Evolutionary conservation across 1,140 invertebrate species (phyloP).

Genomic region (Ceratoteleas bidentatus): DNA sequence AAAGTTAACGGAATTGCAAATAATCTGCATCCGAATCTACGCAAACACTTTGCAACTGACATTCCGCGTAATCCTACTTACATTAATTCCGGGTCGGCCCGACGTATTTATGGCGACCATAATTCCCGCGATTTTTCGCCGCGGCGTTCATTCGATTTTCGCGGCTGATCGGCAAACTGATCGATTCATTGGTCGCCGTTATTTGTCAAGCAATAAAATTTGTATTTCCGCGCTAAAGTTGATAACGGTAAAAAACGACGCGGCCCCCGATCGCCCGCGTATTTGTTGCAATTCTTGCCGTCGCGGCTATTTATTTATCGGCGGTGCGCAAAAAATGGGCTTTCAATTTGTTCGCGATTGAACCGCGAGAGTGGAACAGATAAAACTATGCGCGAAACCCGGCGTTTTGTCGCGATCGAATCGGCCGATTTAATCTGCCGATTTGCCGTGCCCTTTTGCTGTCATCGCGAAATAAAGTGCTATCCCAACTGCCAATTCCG

Average conservation of each 20-base stretch:
- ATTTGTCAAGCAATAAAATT: conserved; percentile 32
- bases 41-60: not conserved
- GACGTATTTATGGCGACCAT: conserved; percentile 14
- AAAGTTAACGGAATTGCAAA: not conserved
- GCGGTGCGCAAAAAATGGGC: not conserved
- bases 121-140: conserved; percentile 5
- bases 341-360: conserved; percentile 15
- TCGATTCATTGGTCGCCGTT: conserved; percentile 19
- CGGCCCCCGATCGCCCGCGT: too few relatives aligned
- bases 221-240: conserved; percentile 18
- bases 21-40: not conserved
- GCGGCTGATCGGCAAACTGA: conserved; percentile 7
- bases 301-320: conserved; percentile 15
- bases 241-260: conserved; percentile 26
- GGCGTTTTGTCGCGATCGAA: too few relatives aligned
- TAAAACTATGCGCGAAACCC: too few relatives aligned
- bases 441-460: too few relatives aligned
- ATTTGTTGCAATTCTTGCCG: conserved; percentile 27
- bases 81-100: not conserved
- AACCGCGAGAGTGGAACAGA: not conserved
- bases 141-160: conserved; percentile 16
- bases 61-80: conserved; percentile 2
- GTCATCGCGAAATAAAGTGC: too few relatives aligned
- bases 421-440: too few relatives aligned
- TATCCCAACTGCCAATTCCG: too few relatives aligned